Evolutionary conservation across 2,888 invertebrate genomes (phyloP).

Genomic region (Sepiola atlantica): DNA sequence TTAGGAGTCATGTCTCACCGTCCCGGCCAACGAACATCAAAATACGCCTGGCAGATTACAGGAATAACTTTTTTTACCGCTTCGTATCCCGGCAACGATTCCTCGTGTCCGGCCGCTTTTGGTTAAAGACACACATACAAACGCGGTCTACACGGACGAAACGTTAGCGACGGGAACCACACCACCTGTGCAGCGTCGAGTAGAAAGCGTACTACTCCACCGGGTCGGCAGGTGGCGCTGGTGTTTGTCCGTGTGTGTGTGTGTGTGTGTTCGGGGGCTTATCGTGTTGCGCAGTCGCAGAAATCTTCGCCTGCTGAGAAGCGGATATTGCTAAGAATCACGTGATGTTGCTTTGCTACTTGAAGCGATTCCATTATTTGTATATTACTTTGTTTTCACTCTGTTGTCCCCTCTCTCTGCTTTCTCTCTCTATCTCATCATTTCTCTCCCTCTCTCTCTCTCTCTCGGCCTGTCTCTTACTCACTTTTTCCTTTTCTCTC

Average conservation of each 20-base stretch:
- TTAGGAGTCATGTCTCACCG: background rate
- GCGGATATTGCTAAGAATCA: conserved; percentile 22
- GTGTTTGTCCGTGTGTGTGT: no score
- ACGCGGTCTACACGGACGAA: background rate
- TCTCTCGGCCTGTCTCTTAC: background rate
- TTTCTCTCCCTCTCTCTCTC: background rate
- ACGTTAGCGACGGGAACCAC: background rate
- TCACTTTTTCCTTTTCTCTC: background rate
- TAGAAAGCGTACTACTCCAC: background rate
- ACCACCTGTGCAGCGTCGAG: background rate
- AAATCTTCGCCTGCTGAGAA: background rate
- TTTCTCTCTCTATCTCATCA: background rate
- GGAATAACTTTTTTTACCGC: background rate
- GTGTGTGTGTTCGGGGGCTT: background rate
- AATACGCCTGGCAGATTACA: background rate
- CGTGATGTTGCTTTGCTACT: background rate
- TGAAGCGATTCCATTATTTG: conserved; percentile 6
- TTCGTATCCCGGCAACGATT: conserved; percentile 18
- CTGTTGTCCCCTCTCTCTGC: background rate
- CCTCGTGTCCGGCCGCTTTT: background rate
- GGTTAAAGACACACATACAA: background rate
- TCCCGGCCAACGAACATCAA: background rate
- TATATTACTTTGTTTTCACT: background rate
- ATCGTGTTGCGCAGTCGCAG: conserved; percentile 10
- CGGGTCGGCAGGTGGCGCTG: background rate